Conservation (phyloP, 2,888 invertebrate species). For the Euzophera pinguis region DNA sequence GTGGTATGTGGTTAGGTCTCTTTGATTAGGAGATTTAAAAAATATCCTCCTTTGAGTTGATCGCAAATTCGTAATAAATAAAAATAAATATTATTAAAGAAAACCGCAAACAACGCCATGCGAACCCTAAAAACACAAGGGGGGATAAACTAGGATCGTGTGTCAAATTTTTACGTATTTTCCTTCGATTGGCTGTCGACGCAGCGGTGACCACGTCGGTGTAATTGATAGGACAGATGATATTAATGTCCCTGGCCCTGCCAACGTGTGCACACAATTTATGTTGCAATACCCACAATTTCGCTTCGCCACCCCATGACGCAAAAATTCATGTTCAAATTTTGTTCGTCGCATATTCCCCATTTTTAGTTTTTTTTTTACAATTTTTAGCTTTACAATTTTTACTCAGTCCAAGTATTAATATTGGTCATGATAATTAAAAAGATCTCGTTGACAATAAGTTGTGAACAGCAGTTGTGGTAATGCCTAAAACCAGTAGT, state of each 20-base stretch:
- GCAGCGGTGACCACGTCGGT: slow-evolving; percentile 52
- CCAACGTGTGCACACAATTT: slow-evolving; percentile 63
- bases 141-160: slow-evolving; percentile 43
- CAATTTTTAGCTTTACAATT: too few species aligned
- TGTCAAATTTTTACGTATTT: slow-evolving; percentile 59
- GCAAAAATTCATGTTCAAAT: slow-evolving; percentile 15
- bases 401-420: too few species aligned
- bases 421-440: too few species aligned
- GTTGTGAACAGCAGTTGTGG: too few species aligned
- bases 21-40: too few species aligned
- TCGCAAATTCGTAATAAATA: too few species aligned
- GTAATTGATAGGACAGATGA: slow-evolving; percentile 72
- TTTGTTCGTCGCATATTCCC: slow-evolving; percentile 7
- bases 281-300: slow-evolving; percentile 48
- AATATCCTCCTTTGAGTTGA: too few species aligned
- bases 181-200: slow-evolving; percentile 53
- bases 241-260: slow-evolving; percentile 55
- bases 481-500: too few species aligned
- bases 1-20: too few species aligned
- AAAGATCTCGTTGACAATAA: too few species aligned
- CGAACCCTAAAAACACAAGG: slow-evolving; percentile 30
- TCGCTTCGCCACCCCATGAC: slow-evolving; percentile 26
- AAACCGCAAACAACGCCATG: slow-evolving; percentile 17
- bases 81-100: background rate
- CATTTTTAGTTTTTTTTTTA: too few species aligned